Conservation (phyloP, 2,113 vertebrate genomes). For the Vidua chalybeata region DNA sequence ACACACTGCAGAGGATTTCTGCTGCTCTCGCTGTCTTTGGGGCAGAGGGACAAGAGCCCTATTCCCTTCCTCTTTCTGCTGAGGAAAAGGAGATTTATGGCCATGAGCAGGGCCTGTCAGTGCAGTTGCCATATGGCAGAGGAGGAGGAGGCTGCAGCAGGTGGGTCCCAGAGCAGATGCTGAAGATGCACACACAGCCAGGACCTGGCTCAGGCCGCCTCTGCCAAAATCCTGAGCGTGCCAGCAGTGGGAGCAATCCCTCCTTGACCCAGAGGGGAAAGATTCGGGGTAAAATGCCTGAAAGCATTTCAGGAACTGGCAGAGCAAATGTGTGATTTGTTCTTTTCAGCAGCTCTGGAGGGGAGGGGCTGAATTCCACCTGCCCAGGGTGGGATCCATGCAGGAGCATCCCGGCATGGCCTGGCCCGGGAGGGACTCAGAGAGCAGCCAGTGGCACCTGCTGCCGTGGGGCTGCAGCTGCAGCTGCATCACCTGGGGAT, state of each 20-base stretch:
- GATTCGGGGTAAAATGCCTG: background rate
- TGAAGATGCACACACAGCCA: background rate
- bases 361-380: background rate
- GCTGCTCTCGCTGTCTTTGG: background rate
- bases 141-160: background rate
- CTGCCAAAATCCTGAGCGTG: background rate
- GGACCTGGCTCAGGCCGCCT: background rate
- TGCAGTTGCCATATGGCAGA: background rate
- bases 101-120: background rate
- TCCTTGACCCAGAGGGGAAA: background rate
- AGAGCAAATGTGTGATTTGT: background rate
- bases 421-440: background rate
- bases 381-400: fast-evolving
- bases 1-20: background rate
- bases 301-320: background rate
- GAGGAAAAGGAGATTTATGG: background rate
- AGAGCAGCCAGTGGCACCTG: fast-evolving
- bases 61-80: background rate
- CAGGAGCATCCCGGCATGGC: background rate
- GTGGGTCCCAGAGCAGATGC: background rate
- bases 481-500: background rate
- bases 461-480: background rate
- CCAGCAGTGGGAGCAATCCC: background rate
- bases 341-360: background rate
- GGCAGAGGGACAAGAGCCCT: background rate